These are phyloP conservation scores for Cremastobaeus sp. DNA, from an alignment of 2,888 invertebrate species.

Conservation along the genomic window DNA sequence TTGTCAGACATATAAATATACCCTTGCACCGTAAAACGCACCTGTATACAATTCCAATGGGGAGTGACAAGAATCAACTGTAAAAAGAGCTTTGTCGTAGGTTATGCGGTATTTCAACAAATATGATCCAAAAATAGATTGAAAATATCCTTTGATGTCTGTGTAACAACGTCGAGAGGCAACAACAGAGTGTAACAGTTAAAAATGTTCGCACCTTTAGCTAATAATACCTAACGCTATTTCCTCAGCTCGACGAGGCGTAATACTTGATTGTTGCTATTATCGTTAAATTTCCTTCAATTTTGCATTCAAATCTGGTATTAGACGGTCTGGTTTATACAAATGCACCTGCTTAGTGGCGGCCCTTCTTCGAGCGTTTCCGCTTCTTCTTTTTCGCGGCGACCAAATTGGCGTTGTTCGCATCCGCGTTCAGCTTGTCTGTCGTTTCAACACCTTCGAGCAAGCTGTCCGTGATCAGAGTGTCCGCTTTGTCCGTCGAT, in stretches of 20 bases:
- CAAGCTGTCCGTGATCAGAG: slow-evolving; percentile 80
- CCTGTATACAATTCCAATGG: slow-evolving; percentile 3
- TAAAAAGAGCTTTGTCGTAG: slow-evolving; percentile 26
- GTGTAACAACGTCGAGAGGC: slow-evolving; percentile 44
- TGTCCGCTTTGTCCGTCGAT: slow-evolving; percentile 79
- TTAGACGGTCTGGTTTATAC: slow-evolving; percentile 14
- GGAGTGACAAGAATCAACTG: slow-evolving; percentile 21
- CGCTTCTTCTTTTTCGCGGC: slow-evolving; percentile 79
- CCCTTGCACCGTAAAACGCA: slow-evolving; percentile 12
- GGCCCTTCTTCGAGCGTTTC: slow-evolving; percentile 80
- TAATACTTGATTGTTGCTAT: slow-evolving; percentile 47
- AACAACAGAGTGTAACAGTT: slow-evolving; percentile 52
- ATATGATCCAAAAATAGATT: slow-evolving; percentile 42
- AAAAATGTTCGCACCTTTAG: slow-evolving; percentile 51
- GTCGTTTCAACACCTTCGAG: slow-evolving; percentile 80
- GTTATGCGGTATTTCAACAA: slow-evolving; percentile 27
- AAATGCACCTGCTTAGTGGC: slow-evolving; percentile 73
- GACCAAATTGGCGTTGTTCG: slow-evolving; percentile 65
- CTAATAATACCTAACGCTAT: slow-evolving; percentile 44
- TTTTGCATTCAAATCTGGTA: too few species aligned
- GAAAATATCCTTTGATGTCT: slow-evolving; percentile 24
- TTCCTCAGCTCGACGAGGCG: slow-evolving; percentile 42
- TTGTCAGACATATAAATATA: slow-evolving; percentile 5
- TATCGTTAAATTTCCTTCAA: too few species aligned
- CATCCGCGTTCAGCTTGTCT: slow-evolving; percentile 76